These are phyloP conservation scores for Agonopterix arenella DNA, from an alignment of 2,888 invertebrate genomes.

Conservation along the genomic window DNA sequence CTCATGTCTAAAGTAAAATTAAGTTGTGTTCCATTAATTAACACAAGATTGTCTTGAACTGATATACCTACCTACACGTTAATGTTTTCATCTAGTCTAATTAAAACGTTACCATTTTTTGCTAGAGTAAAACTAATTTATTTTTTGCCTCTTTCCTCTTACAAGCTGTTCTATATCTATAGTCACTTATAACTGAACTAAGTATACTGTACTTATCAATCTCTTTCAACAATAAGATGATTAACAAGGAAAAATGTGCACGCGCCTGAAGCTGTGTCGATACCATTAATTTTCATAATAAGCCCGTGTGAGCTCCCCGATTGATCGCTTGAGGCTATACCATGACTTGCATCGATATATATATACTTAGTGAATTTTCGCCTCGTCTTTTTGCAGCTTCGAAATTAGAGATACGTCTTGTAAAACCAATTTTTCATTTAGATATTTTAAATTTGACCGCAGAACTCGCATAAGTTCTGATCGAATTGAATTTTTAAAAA, in stretches of 20 bases:
- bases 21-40: no score
- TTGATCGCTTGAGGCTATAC: neutral
- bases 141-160: slow-evolving; percentile 38
- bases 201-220: neutral
- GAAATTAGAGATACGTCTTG: no score
- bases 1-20: no score
- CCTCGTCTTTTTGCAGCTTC: no score
- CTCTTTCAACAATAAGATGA: slow-evolving; percentile 31
- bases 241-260: slow-evolving; percentile 27
- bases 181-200: neutral
- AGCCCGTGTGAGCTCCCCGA: neutral
- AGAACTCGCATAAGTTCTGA: no score
- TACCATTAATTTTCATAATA: slow-evolving; percentile 17
- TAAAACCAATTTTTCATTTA: no score
- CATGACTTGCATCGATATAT: neutral
- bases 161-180: neutral
- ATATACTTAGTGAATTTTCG: no score
- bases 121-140: slow-evolving; percentile 53
- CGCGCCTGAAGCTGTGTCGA: slow-evolving; percentile 13
- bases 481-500: no score
- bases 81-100: slow-evolving; percentile 24
- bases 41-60: no score
- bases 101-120: slow-evolving; percentile 61
- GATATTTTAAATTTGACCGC: no score
- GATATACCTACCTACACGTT: no score